Evolutionary conservation across 2,797 vertebrate genomes (phyloP).

Genomic region (Danio albolineatus): DNA sequence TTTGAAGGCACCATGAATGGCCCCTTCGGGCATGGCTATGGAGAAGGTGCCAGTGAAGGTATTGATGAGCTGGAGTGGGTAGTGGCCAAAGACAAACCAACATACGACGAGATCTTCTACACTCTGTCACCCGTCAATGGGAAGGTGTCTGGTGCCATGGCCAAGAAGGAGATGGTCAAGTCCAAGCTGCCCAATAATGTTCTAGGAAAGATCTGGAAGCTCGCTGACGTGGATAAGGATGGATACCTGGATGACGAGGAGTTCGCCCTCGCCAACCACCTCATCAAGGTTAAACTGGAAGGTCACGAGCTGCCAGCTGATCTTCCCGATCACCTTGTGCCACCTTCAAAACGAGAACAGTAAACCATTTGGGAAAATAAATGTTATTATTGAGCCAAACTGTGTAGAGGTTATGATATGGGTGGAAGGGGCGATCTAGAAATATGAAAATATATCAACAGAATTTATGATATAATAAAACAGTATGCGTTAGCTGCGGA

Average conservation of each 20-base stretch:
- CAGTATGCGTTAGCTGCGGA: constrained; percentile 21
- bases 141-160: constrained; percentile 80
- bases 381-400: constrained; percentile 46
- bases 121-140: constrained; percentile 79
- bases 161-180: constrained; percentile 85
- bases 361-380: constrained; percentile 26
- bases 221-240: constrained; percentile 81
- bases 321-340: constrained; percentile 78
- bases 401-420: constrained; percentile 11
- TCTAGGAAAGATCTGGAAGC: constrained; percentile 84
- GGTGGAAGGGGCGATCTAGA: not conserved
- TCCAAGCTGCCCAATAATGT: constrained; percentile 84
- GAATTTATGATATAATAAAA: constrained; percentile 41
- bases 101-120: constrained; percentile 85
- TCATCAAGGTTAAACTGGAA: constrained; percentile 84
- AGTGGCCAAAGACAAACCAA: constrained; percentile 82
- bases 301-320: constrained; percentile 81
- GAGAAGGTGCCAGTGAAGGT: constrained; percentile 82
- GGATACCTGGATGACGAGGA: constrained; percentile 83
- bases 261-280: constrained; percentile 83
- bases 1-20: constrained; percentile 83
- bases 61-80: constrained; percentile 83
- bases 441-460: constrained; percentile 30
- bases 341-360: constrained; percentile 76
- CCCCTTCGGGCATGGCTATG: constrained; percentile 83